These are phyloP conservation scores for Augiades crinisus DNA, from an alignment of 2,888 invertebrate genomes.

Conservation along the genomic window DNA sequence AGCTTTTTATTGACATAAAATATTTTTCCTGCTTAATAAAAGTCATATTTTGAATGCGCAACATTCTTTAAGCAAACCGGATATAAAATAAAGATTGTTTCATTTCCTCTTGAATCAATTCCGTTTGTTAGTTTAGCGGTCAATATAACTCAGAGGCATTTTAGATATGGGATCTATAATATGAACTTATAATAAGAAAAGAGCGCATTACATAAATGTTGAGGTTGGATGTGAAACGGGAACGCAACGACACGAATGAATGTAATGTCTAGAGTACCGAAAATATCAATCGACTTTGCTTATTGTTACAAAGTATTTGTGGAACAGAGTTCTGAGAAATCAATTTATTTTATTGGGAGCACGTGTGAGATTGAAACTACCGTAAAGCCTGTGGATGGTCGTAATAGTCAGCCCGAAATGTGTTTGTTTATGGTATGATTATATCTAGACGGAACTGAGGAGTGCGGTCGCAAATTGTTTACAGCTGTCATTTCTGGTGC, in stretches of 20 bases:
- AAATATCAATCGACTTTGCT: background rate
- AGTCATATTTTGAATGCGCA: too few relatives aligned
- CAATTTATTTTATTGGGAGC: conserved; percentile 18
- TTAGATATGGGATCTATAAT: too few relatives aligned
- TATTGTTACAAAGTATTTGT: background rate
- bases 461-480: conserved; percentile 3
- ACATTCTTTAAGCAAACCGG: too few relatives aligned
- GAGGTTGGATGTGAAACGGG: conserved; percentile 2
- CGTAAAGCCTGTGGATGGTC: conserved; percentile 22
- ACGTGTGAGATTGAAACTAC: conserved; percentile 24
- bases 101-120: too few relatives aligned
- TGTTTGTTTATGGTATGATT: conserved; percentile 30
- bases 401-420: conserved; percentile 25
- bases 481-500: conserved; percentile 3
- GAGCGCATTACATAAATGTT: background rate
- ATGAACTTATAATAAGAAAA: conserved; percentile 10
- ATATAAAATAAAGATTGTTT: too few relatives aligned
- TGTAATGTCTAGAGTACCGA: conserved; percentile 20
- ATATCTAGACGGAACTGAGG: conserved; percentile 24
- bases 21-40: too few relatives aligned
- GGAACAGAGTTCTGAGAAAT: conserved; percentile 11
- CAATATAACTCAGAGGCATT: too few relatives aligned
- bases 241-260: background rate
- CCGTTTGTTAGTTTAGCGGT: too few relatives aligned
- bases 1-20: too few relatives aligned